A percentile compares a stretch with the other conserved stretches of the same genome.
These are phyloP conservation scores for Vespertilio murinus DNA, from an alignment of 2,797 vertebrate genomes.

Conservation along the genomic window DNA sequence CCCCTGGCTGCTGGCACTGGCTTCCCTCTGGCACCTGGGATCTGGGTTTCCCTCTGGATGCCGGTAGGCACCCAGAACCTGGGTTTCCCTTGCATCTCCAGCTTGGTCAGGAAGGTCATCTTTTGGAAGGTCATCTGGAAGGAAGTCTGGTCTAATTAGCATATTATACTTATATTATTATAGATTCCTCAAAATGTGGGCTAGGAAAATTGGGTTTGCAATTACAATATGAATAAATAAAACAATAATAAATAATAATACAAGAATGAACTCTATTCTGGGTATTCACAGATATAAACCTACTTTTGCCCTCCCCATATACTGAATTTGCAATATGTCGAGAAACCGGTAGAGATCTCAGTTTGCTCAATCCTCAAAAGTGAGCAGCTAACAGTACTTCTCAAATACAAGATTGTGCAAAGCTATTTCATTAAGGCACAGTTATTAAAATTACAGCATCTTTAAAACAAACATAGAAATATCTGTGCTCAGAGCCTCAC, in stretches of 20 bases:
- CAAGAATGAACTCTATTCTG: background rate
- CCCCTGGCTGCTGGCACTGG: too few relatives aligned
- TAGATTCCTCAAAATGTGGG: background rate
- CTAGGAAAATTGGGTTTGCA: background rate
- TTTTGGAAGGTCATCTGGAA: too few relatives aligned
- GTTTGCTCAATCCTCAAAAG: conserved; percentile 13
- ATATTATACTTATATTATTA: too few relatives aligned
- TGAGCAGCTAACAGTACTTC: background rate
- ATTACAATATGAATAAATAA: background rate
- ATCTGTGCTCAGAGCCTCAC: background rate
- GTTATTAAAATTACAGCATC: background rate
- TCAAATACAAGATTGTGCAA: background rate
- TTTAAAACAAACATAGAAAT: background rate
- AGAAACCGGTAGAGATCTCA: background rate
- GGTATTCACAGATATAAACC: background rate
- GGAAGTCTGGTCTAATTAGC: too few relatives aligned
- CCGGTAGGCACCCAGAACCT: too few relatives aligned
- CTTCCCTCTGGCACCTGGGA: too few relatives aligned
- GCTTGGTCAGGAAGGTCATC: too few relatives aligned
- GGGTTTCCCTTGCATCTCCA: too few relatives aligned
- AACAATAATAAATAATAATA: background rate
- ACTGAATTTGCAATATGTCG: background rate
- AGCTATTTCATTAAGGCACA: background rate
- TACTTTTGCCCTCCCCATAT: background rate
- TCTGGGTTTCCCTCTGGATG: too few relatives aligned